These are phyloP conservation scores for Leguminivora glycinivorella DNA, from an alignment of 1,140 invertebrate species.

Conservation along the genomic window DNA sequence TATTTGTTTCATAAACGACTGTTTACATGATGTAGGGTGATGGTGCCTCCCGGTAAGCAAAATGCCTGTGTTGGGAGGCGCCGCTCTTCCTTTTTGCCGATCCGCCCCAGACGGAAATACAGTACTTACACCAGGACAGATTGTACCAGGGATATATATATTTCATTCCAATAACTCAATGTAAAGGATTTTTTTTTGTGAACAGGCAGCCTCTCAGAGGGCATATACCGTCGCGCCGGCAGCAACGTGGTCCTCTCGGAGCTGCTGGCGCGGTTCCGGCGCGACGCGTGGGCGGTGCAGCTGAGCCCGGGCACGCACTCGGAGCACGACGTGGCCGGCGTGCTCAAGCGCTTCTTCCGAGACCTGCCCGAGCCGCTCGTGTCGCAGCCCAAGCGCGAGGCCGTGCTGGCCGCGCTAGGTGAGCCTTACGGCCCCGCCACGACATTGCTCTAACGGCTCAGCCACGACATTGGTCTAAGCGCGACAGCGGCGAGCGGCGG, in stretches of 20 bases:
- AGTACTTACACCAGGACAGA: too few relatives aligned
- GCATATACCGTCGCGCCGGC: conserved; percentile 91
- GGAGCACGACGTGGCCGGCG: conserved; percentile 92
- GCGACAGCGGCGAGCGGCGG: too few relatives aligned
- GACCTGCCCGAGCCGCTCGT: conserved; percentile 88
- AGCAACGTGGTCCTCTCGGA: conserved; percentile 87
- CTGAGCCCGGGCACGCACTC: conserved; percentile 86
- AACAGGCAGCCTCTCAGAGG: conserved; percentile 88
- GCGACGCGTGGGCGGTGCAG: conserved; percentile 91
- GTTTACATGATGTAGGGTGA: too few relatives aligned
- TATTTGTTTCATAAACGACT: too few relatives aligned
- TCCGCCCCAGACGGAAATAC: too few relatives aligned
- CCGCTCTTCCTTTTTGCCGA: too few relatives aligned
- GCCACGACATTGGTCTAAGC: too few relatives aligned
- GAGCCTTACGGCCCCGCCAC: neutral
- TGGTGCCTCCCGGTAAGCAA: too few relatives aligned
- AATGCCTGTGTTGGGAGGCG: too few relatives aligned
- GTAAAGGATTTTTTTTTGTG: conserved; percentile 40
- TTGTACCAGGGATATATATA: too few relatives aligned
- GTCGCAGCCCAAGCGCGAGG: conserved; percentile 41
- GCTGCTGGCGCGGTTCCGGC: conserved; percentile 86
- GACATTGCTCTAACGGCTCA: too few relatives aligned
- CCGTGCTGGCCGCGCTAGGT: conserved; percentile 45
- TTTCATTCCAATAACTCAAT: too few relatives aligned
- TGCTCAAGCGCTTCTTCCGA: conserved; percentile 90